Percentiles rank a stretch among this genome's conserved stretches.
Conservation (phyloP, 2,797 vertebrate species). For the Myotis planiceps region DNA sequence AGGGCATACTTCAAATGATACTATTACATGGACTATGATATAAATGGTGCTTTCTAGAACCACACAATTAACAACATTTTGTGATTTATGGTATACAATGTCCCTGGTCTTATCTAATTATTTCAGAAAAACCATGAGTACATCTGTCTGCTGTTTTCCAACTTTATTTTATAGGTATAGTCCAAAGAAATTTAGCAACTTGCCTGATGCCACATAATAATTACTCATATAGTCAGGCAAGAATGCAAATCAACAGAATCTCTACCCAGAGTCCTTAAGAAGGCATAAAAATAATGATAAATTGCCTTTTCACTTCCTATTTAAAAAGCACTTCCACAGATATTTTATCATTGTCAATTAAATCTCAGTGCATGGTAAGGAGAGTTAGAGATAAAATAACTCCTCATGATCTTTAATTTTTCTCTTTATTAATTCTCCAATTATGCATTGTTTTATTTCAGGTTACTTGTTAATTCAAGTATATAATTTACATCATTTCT, state of each 20-base stretch:
- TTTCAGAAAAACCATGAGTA: neutral
- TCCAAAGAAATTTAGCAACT: neutral
- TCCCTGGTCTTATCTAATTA: neutral
- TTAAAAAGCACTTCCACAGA: neutral
- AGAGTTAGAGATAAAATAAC: neutral
- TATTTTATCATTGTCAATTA: neutral
- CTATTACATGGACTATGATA: neutral
- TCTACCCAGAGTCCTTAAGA: neutral
- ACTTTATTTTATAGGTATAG: neutral
- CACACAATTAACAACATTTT: neutral
- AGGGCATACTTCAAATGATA: neutral
- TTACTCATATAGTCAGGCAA: neutral
- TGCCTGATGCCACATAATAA: neutral
- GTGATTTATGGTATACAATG: neutral
- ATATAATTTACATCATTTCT: neutral
- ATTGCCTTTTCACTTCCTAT: neutral
- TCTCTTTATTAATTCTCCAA: neutral
- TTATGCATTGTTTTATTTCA: neutral
- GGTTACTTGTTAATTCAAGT: neutral
- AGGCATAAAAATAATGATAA: neutral
- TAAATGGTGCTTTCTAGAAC: neutral
- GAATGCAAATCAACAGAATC: neutral
- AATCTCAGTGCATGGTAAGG: neutral
- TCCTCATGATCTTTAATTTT: neutral
- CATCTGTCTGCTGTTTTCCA: neutral